These are phyloP conservation scores for Sarcophaga carnaria DNA, from an alignment of 2,888 invertebrate genomes.

Conservation along the genomic window DNA sequence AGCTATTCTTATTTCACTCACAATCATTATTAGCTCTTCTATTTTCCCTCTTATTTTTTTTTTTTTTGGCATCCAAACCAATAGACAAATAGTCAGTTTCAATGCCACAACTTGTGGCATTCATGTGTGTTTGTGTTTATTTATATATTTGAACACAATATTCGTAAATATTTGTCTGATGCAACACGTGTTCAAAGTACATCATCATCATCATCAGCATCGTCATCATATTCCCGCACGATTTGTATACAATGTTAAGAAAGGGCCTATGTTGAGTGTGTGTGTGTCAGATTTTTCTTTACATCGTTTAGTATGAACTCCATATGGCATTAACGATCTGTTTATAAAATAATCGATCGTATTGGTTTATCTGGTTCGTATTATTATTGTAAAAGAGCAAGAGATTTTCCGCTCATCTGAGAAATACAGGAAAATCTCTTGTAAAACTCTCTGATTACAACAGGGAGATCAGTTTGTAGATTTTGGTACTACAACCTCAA, in stretches of 20 bases:
- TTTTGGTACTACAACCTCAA: no score
- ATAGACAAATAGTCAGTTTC: conserved; percentile 19
- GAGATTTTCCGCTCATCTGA: no score
- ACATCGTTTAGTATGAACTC: neutral
- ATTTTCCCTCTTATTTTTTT: neutral
- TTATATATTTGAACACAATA: neutral
- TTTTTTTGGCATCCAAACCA: conserved; percentile 9
- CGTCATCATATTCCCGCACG: neutral
- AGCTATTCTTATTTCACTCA: neutral
- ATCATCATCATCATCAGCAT: conserved; percentile 35
- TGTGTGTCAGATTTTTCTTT: neutral
- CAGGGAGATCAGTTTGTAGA: no score
- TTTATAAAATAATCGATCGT: neutral
- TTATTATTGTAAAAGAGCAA: neutral
- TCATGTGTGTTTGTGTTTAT: conserved; percentile 11
- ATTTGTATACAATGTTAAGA: conserved; percentile 4
- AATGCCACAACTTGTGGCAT: conserved; percentile 17
- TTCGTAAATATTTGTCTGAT: conserved; percentile 52
- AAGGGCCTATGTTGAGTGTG: neutral
- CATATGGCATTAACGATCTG: neutral
- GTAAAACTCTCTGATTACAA: no score
- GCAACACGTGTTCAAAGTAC: conserved; percentile 64
- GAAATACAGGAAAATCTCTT: no score
- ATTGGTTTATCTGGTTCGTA: neutral
- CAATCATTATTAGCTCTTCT: no score